These are phyloP conservation scores for Hirudinaria manillensis DNA, from an alignment of 2,888 invertebrate genomes.

Conservation along the genomic window DNA sequence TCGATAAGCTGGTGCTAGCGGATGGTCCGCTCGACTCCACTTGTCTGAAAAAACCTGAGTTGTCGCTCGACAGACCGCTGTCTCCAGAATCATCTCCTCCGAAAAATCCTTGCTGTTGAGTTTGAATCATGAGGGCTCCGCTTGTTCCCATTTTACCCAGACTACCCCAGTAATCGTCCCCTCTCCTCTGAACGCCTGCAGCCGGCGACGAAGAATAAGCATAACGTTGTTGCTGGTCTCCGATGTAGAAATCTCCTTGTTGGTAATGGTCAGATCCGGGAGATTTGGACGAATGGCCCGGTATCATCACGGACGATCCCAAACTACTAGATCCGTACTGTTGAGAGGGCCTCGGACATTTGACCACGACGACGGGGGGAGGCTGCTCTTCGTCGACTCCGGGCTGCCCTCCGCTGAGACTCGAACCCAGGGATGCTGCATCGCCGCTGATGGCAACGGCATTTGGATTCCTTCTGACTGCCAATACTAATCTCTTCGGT, in stretches of 20 bases:
- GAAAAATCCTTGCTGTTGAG: constrained; percentile 29
- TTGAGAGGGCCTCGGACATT: constrained; percentile 24
- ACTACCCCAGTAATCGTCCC: constrained; percentile 29
- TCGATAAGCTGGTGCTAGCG: constrained; percentile 14
- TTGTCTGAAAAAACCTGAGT: constrained; percentile 33
- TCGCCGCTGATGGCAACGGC: constrained; percentile 15
- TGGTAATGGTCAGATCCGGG: constrained; percentile 29
- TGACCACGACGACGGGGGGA: constrained; percentile 29
- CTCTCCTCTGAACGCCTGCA: constrained; percentile 26
- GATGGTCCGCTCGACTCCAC: constrained; percentile 23
- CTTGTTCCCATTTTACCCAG: constrained; percentile 27
- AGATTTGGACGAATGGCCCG: constrained; percentile 25
- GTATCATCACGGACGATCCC: constrained; percentile 24
- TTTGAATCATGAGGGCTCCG: constrained; percentile 27
- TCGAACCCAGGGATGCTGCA: constrained; percentile 22
- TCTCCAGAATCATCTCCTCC: constrained; percentile 35
- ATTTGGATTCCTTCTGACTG: constrained; percentile 61
- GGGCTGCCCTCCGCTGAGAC: constrained; percentile 26
- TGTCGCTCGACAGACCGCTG: constrained; percentile 35
- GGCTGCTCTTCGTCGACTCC: constrained; percentile 29
- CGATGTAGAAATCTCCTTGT: constrained; percentile 29
- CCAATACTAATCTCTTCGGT: constrained; percentile 85
- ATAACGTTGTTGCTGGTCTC: constrained; percentile 27
- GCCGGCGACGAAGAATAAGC: constrained; percentile 26
- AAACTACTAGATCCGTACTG: constrained; percentile 17